Evolutionary conservation across 2,113 vertebrate genomes (phyloP), one percentile per base, ranked within the genome.

Genomic region (Clupea harengus): DNA sequence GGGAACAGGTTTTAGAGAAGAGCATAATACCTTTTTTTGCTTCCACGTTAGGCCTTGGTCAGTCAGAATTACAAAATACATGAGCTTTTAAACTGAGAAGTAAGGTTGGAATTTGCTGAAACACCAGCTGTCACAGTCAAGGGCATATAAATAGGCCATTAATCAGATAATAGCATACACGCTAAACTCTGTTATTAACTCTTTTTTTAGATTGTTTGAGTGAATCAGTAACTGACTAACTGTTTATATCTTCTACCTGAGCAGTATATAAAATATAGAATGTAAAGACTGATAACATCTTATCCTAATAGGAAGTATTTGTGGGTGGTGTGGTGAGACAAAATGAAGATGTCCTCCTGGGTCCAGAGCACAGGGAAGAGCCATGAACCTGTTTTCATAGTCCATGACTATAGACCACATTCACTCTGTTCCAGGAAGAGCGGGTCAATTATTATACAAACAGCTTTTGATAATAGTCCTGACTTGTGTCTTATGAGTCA

Each of bases 81-180:
- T 39, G 67, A 75, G 28, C 28, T 72, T 72, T 72, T 72, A 72
- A 72, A 72, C 9, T 32, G 64, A 75, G 28, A 13, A 15, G 3
- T 39, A 39, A 32, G 9, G 39, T 75, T 75, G 67, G 67, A 32
- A 75, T 75, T 39, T 17, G 32, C 39, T 0, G 9, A 10, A 17
- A 4, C 28, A 39, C 28, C 10, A 75, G 28, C 67, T 5, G 11
- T 75, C 28, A 32, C 28, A 17, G 67, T 75, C 67, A 75, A 75
- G 67, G 67, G n/a, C 64, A 67, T 25, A 28, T 10, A 67, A 67
- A 67, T 67, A 67, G 64, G 64, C 64, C 64, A 67, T 67, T 28
- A 6, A n/a, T 67, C 64, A 67, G 22, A 52, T 52, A 52, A 11
- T 11, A 15, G 2, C 50, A 49, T 0, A 11, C 47, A 49, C n/a